Evolutionary conservation across 2,888 invertebrate species (phyloP).

Genomic region (Drosophila anomalata): DNA sequence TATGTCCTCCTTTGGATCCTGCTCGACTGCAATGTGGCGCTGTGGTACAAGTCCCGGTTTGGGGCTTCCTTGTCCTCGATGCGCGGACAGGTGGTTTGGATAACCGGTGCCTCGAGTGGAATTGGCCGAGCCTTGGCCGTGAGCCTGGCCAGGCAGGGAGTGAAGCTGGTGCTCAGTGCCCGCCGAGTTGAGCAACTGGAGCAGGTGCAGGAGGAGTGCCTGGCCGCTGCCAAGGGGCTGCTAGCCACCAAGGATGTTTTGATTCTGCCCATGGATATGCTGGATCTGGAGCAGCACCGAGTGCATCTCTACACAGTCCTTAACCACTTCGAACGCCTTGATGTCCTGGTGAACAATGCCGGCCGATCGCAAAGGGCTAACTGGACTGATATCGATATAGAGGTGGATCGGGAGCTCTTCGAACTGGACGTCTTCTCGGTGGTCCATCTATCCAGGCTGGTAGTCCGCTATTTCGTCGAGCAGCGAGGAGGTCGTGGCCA

Average conservation of each 20-base stretch:
- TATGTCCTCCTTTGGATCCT: slow-evolving; percentile 85
- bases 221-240: slow-evolving; percentile 82
- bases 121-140: slow-evolving; percentile 91
- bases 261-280: slow-evolving; percentile 88
- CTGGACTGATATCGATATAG: slow-evolving; percentile 89
- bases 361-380: slow-evolving; percentile 90
- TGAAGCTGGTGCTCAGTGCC: slow-evolving; percentile 88
- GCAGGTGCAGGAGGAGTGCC: slow-evolving; percentile 87
- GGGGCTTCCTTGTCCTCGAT: slow-evolving; percentile 86
- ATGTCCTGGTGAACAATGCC: slow-evolving; percentile 92
- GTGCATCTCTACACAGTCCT: slow-evolving; percentile 87
- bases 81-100: slow-evolving; percentile 90
- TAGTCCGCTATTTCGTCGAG: slow-evolving; percentile 87
- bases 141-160: slow-evolving; percentile 87
- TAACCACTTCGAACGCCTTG: slow-evolving; percentile 88
- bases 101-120: slow-evolving; percentile 93
- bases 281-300: slow-evolving; percentile 86
- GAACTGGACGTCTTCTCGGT: slow-evolving; percentile 91
- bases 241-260: slow-evolving; percentile 87
- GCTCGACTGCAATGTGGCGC: slow-evolving; percentile 86
- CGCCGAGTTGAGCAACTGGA: slow-evolving; percentile 87
- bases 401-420: slow-evolving; percentile 90
- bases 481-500: slow-evolving; percentile 85
- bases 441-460: slow-evolving; percentile 88
- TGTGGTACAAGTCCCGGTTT: slow-evolving; percentile 86